Evolutionary conservation across 1,140 invertebrate species (phyloP), one percentile per base, ranked within the genome.

Genomic region (Gonatopus flavifemur): DNA sequence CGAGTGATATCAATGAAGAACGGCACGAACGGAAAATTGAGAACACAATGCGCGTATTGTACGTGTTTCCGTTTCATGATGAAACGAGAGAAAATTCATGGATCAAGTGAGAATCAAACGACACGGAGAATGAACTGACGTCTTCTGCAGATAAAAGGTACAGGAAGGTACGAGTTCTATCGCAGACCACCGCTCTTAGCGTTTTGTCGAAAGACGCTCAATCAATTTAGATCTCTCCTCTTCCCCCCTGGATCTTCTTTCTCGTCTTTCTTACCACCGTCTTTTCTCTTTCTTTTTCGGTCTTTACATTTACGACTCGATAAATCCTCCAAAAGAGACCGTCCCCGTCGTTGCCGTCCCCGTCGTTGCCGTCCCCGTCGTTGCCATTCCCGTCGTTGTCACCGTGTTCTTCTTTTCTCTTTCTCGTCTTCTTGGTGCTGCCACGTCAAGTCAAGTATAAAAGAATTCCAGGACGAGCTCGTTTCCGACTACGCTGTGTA

Each of bases 401-500:
- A n/a, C n/a, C n/a, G n/a, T n/a, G n/a, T n/a, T n/a, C n/a, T n/a
- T n/a, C n/a, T n/a, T n/a, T n/a, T n/a, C n/a, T n/a, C n/a, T n/a
- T n/a, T n/a, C n/a, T n/a, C n/a, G n/a, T n/a, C n/a, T n/a, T n/a
- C n/a, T n/a, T n/a, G n/a, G n/a, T n/a, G n/a, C n/a, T n/a, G n/a
- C n/a, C n/a, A n/a, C n/a, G n/a, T n/a, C 19, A 46, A 4, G n/a
- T 7, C 28, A 36, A 35, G 40, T 12, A 37, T 40, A 46, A 54
- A 38, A 21, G 21, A 25, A 37, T 15, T 31, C 20, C 9, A 9
- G 10, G 16, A 47, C 6, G 44, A 32, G 24, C 32, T 50, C 28
- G 36, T 52, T 59, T 41, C 31, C 52, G 28, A n/a, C n/a, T n/a
- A n/a, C n/a, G 28, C 15, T 36, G 24, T 50, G 33, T 25, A 33